Evolutionary conservation across 2,797 vertebrate species (phyloP), one percentile per base, ranked within the genome.

Genomic region (Podargus strigoides): DNA sequence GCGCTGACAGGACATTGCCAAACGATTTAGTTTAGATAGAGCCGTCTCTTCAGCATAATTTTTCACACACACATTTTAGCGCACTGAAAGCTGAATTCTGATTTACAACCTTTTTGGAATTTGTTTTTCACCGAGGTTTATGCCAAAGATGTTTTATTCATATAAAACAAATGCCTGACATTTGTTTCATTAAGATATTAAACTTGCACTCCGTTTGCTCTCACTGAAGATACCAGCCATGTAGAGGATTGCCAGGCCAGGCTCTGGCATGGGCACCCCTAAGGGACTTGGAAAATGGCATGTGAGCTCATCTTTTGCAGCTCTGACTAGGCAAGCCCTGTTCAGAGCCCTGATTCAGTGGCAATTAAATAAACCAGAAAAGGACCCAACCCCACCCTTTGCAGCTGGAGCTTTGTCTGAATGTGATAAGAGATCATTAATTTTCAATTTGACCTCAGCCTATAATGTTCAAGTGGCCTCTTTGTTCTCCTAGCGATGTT

Each of bases 361-460:
- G 72, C 94, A 93, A 92, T 95, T 91, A 96, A 96, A 97, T 66
- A 97, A 93, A 89, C 87, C 85, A 95, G 95, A 95, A 96, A 94
- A 96, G 95, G 77, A 94, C 81, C 74, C 88, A 70, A 82, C 95
- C 85, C 95, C 94, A 94, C 86, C 91, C 95, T 90, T 89, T 92
- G 94, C 96, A 96, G 93, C 95, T 97, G 96, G 91, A 90, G 96
- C 93, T 96, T 96, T 96, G 95, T 96, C 92, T 95, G 89, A 89
- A 92, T 84, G 95, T 96, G 94, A 97, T 95, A 97, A 96, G 95
- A 97, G 94, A 96, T 96, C 93, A 96, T 97, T 96, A 96, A 97
- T 97, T 96, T 95, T 93, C 95, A 94, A 94, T 95, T 95, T 96
- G 96, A 96, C 95, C 95, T 97, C 94, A 96, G 81, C 73, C 93